phyloP scores from a whole-genome alignment of 2,888 invertebrate species.

The Athetis lepigone region DNA sequence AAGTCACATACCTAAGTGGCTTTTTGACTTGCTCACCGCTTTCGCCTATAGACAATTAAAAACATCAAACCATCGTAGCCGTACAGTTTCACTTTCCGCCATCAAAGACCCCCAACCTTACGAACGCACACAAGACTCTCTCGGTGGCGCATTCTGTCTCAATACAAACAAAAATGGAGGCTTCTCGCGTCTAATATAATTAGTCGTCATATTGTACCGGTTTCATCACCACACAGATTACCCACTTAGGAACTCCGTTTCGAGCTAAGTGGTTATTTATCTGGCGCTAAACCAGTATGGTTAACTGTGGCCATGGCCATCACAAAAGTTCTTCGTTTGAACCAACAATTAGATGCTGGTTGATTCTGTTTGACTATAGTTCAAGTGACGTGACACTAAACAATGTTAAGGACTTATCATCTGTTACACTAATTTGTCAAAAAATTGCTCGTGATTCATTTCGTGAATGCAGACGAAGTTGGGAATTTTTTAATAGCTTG shows the following conservation, averaged over 20 bases:
- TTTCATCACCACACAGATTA: slow-evolving; percentile 61
- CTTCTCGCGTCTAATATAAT: slow-evolving; percentile 69
- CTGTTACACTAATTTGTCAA: too few species aligned
- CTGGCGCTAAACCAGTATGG: slow-evolving; percentile 67
- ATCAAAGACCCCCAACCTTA: slow-evolving; percentile 20
- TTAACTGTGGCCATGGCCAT: slow-evolving; percentile 27
- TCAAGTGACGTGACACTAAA: slow-evolving; percentile 13
- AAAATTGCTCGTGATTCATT: too few species aligned
- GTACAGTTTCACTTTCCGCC: not conserved
- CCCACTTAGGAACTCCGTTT: slow-evolving; percentile 65
- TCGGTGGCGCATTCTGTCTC: slow-evolving; percentile 60
- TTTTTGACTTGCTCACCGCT: too few species aligned
- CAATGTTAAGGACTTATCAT: too few species aligned
- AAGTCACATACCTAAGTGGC: too few species aligned
- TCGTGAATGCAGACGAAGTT: too few species aligned
- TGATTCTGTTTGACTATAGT: slow-evolving; percentile 13
- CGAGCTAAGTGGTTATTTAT: slow-evolving; percentile 68
- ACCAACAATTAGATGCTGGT: slow-evolving; percentile 39
- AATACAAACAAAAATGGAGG: slow-evolving; percentile 64
- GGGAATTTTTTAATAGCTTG: too few species aligned
- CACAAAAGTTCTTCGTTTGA: slow-evolving; percentile 37
- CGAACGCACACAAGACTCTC: slow-evolving; percentile 24
- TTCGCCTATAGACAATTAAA: too few species aligned
- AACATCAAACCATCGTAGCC: too few species aligned
- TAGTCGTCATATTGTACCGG: slow-evolving; percentile 66